Base-by-base conservation (phyloP, 2,888 invertebrate species). In the Camponotus fellah region DNA sequence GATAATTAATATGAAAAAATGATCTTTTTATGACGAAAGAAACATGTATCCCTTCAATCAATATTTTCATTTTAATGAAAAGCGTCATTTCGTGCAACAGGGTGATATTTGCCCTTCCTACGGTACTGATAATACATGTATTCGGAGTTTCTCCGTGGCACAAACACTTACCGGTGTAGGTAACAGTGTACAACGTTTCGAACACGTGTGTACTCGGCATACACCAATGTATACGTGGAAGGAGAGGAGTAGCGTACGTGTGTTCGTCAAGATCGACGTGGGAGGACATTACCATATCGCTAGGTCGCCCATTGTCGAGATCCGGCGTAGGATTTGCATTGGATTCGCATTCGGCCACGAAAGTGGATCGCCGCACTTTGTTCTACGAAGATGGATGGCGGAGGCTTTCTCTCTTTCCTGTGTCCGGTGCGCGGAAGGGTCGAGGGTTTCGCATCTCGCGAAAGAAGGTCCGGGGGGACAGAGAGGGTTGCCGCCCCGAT, bases 281-380 rank as follows among this genome's bases (percentile, higher is more conserved):
- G 86, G 89, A 89, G 91, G 87, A 88, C 91, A 92, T 92, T 92
- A 92, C 89, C 92, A 92, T 92, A 92, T 92, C 90, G 91, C 91
- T 88, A 86, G 90, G 88, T 89, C 90, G 89, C 80, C 91, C 86
- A 92, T 92, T 92, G 91, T 92, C 89, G 82, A 71, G 86, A 89
- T 87, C 89, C 91, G 89, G 86, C 81, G 84, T 84, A 85, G 86
- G 89, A 92, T 92, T 92, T 92, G 92, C 92, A 91, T 92, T 82
- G 89, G 90, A 92, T 92, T 92, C 92, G 84, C 92, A 92, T 92
- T 92, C 91, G 89, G 87, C 76, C 85, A 89, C 88, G 89, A 89
- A 91, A 92, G 91, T 91, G 87, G 90, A 91, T 90, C 92, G 90
- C 88, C 88, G 86, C 74, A 91, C 90, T 92, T 92, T 92, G 92